phyloP scores from a whole-genome alignment of 92 coral and sea anemone genomes.

The Heliopora coerulea region DNA sequence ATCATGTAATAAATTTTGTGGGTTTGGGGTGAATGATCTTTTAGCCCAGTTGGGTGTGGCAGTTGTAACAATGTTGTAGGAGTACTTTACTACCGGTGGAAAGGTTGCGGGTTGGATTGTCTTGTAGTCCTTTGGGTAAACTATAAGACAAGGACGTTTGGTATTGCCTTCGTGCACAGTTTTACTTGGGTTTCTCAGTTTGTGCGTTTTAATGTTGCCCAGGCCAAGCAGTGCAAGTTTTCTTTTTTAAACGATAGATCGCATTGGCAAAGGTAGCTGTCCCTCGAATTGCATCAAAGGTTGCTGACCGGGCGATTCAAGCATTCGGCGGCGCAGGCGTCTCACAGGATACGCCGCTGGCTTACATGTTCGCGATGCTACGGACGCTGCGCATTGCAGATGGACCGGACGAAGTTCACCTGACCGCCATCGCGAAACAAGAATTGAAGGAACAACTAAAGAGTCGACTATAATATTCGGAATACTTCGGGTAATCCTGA shows the following conservation, averaged over 20 bases:
- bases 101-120: no score
- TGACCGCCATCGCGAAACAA: slow-evolving; percentile 87
- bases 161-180: no score
- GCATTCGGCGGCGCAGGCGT: slow-evolving; percentile 99
- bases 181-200: no score
- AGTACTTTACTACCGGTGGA: no score
- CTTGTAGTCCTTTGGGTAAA: no score
- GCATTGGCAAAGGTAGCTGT: slow-evolving; percentile 92
- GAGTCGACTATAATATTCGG: slow-evolving; percentile 9
- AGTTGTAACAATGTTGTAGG: no score
- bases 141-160: no score
- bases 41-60: no score
- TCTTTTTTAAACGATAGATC: slow-evolving; percentile 59
- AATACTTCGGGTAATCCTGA: no score
- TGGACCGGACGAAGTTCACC: slow-evolving; percentile 99
- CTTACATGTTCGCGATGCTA: slow-evolving; percentile 57
- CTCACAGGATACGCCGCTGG: slow-evolving; percentile 89
- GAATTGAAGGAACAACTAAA: slow-evolving; percentile 63
- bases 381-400: slow-evolving; percentile 94
- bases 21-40: no score
- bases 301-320: slow-evolving; percentile 95
- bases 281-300: slow-evolving; percentile 86
- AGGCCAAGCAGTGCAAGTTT: background rate
- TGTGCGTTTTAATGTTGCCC: background rate
- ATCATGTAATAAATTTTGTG: no score